Conservation (phyloP, 2,797 vertebrate species). For the Anguilla marmorata region DNA sequence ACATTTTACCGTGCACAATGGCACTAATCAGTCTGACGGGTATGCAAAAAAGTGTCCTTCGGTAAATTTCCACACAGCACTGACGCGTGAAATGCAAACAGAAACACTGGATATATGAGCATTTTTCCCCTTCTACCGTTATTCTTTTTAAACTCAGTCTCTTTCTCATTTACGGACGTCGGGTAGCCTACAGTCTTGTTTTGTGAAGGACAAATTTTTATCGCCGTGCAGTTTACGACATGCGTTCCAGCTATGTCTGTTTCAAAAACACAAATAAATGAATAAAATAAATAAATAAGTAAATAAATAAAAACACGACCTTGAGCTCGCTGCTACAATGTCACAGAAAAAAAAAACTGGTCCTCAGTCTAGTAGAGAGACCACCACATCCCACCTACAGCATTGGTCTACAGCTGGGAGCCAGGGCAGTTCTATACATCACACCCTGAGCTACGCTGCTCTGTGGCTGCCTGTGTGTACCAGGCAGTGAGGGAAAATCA, state of each 20-base stretch:
- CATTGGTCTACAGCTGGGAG: not conserved
- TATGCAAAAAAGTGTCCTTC: not conserved
- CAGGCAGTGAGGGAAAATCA: not conserved
- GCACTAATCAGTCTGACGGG: not conserved
- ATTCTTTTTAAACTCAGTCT: not conserved
- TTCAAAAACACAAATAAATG: not conserved
- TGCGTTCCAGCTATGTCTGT: not conserved
- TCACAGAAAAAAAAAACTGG: not conserved
- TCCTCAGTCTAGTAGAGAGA: not conserved
- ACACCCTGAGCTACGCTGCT: not conserved
- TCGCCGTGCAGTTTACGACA: not conserved
- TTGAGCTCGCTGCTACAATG: not conserved
- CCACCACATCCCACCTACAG: not conserved
- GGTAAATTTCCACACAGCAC: not conserved
- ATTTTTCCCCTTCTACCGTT: not conserved
- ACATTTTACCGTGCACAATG: not conserved
- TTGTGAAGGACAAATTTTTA: not conserved
- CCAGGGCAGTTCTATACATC: not conserved
- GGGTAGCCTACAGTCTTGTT: not conserved
- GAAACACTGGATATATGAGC: not conserved
- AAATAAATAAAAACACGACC: not conserved
- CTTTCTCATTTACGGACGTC: not conserved
- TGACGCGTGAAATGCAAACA: not conserved
- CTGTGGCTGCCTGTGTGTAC: not conserved
- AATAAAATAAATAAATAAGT: not conserved